These are phyloP conservation scores for Taurulus bubalis DNA, from an alignment of 2,113 vertebrate genomes.

Conservation along the genomic window DNA sequence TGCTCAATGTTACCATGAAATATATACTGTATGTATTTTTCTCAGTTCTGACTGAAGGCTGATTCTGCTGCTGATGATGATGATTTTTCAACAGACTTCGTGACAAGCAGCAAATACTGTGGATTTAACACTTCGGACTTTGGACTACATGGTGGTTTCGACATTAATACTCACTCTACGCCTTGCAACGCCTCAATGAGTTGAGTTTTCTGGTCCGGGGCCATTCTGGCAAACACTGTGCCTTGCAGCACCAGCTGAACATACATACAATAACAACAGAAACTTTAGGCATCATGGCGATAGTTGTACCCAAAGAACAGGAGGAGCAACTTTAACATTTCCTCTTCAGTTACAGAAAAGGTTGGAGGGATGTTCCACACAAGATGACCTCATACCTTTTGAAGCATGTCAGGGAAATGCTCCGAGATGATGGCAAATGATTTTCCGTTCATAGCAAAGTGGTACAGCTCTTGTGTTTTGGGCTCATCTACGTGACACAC, in stretches of 20 bases:
- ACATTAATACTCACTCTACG: conserved; percentile 90
- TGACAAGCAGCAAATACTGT: neutral
- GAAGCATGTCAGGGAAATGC: conserved; percentile 95
- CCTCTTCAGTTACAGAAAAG: neutral
- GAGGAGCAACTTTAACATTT: neutral
- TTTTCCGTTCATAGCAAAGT: conserved; percentile 98
- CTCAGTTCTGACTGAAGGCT: neutral
- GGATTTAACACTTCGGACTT: neutral
- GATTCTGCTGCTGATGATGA: neutral
- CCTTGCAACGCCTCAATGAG: conserved; percentile 94
- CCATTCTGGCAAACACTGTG: conserved; percentile 98
- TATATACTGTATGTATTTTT: too few relatives aligned
- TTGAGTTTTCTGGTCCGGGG: conserved; percentile 97
- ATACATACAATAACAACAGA: conserved; percentile 1
- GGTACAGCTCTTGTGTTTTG: conserved; percentile 84
- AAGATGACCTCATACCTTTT: conserved; percentile 85
- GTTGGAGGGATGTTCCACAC: neutral
- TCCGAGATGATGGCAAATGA: conserved; percentile 94
- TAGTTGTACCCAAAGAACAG: neutral
- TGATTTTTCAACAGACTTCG: neutral
- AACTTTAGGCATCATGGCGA: neutral
- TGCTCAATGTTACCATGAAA: neutral
- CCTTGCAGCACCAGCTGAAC: conserved; percentile 92
- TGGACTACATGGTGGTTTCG: neutral
- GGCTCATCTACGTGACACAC: conserved; percentile 85